These are phyloP conservation scores for Chrysemys picta DNA, from an alignment of 2,113 vertebrate species.

Conservation along the genomic window DNA sequence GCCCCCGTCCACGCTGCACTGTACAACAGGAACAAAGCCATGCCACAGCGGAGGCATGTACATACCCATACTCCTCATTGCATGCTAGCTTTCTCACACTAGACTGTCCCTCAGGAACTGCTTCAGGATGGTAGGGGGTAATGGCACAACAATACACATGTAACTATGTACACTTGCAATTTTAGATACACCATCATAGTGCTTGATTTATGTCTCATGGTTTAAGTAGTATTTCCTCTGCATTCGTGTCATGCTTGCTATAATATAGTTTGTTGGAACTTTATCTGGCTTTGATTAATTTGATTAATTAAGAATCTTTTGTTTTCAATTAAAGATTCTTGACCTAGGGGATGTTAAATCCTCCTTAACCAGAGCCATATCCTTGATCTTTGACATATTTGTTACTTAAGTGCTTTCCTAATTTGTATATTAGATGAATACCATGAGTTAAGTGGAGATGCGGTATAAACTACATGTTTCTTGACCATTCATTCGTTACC, in stretches of 20 bases:
- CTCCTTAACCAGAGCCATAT: neutral
- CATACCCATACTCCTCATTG: neutral
- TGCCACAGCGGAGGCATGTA: neutral
- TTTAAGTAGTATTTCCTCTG: conserved; percentile 55
- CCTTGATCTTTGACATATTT: neutral
- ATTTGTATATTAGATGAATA: neutral
- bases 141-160: neutral
- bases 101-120: neutral
- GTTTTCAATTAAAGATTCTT: neutral
- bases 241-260: conserved; percentile 45
- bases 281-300: conserved; percentile 10
- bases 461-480: neutral
- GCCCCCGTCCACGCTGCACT: neutral
- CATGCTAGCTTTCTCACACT: neutral
- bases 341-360: neutral
- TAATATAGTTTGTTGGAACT: conserved; percentile 41
- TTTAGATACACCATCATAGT: neutral
- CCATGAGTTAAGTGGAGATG: neutral
- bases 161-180: neutral
- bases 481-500: neutral
- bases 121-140: neutral
- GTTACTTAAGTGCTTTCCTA: neutral
- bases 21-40: neutral
- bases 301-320: conserved; percentile 8
- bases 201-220: conserved; percentile 45